phyloP scores from a whole-genome alignment of 2,113 vertebrate species.

The Lanius collurio region DNA sequence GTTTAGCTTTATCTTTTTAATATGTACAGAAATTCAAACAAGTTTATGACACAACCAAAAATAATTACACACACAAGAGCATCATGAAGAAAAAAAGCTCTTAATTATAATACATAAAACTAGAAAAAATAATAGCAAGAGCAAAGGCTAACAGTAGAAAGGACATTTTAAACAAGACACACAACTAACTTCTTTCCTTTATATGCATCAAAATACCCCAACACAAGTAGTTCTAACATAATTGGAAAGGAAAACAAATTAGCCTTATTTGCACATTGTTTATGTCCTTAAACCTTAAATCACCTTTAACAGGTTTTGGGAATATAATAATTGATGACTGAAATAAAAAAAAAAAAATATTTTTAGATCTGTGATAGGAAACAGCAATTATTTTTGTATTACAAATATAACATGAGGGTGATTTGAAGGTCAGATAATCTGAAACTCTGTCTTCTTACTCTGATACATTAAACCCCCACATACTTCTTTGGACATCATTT shows the following conservation, averaged over 20 bases:
- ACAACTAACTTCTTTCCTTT: background rate
- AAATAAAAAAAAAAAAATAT: background rate
- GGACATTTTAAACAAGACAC: background rate
- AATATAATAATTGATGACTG: background rate
- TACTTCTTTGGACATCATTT: background rate
- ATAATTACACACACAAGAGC: background rate
- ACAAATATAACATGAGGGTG: background rate
- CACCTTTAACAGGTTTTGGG: background rate
- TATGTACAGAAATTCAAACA: background rate
- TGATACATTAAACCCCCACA: background rate
- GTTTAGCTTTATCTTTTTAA: background rate
- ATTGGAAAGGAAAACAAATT: background rate
- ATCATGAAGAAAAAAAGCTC: background rate
- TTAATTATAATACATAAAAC: background rate
- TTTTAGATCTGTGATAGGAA: background rate
- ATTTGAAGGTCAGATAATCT: background rate
- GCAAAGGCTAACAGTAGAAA: background rate
- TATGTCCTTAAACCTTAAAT: background rate
- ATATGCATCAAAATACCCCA: background rate
- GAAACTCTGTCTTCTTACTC: background rate
- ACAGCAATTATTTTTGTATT: background rate
- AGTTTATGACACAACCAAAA: background rate
- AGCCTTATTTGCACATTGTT: background rate
- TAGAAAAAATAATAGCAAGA: background rate
- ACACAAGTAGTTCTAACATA: background rate